Evolutionary conservation across 2,113 vertebrate species (phyloP).

Genomic region (Aramus guarauna): DNA sequence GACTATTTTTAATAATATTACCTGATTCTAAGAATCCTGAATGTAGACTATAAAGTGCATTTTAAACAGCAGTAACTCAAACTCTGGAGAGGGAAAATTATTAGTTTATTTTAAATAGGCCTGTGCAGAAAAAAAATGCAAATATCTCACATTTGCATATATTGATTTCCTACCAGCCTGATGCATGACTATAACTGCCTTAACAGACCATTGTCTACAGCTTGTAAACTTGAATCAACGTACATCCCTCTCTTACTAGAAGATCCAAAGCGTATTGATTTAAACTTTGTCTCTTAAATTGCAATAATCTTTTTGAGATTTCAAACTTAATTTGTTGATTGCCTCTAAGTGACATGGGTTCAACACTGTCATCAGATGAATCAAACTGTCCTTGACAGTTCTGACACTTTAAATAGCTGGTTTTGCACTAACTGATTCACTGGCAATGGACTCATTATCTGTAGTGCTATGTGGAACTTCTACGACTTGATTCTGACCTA

Average conservation of each 20-base stretch:
- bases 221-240: conserved; percentile 28
- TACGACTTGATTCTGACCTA: conserved; percentile 14
- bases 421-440: conserved; percentile 1
- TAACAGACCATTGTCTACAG: conserved; percentile 35
- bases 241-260: not conserved
- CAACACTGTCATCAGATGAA: conserved; percentile 10
- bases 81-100: not conserved
- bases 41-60: not conserved
- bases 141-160: not conserved
- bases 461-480: not conserved
- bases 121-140: not conserved
- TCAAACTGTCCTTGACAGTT: conserved; percentile 35
- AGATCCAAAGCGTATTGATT: conserved; percentile 32
- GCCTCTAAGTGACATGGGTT: conserved; percentile 22
- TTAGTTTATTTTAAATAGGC: not conserved
- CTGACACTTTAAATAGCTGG: conserved; percentile 30
- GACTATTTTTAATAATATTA: not conserved
- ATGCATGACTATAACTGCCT: conserved; percentile 1
- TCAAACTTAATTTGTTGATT: conserved; percentile 62
- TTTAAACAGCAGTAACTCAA: conserved; percentile 26
- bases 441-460: conserved; percentile 38
- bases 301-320: conserved; percentile 44
- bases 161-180: conserved; percentile 49
- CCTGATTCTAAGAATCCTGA: not conserved
- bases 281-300: not conserved